These are phyloP conservation scores for Chaetogeoica ovagalla DNA, from an alignment of 2,888 invertebrate genomes.

Conservation along the genomic window DNA sequence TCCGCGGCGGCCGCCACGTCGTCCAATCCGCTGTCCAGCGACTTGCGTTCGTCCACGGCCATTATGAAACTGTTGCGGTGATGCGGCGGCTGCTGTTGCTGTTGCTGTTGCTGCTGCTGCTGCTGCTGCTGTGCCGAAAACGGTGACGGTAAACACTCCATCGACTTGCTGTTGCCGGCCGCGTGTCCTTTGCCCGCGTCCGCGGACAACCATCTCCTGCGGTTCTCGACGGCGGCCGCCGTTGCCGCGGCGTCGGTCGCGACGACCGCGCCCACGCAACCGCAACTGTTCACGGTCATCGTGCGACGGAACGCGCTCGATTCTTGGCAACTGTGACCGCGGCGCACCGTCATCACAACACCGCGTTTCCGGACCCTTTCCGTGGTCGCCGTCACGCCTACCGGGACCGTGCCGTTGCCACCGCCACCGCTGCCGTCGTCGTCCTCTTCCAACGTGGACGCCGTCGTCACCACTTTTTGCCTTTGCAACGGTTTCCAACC, in stretches of 20 bases:
- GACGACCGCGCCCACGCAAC: not conserved
- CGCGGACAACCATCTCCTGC: conserved; percentile 58
- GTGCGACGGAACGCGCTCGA: conserved; percentile 37
- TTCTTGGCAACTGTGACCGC: conserved; percentile 52
- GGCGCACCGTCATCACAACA: conserved; percentile 16
- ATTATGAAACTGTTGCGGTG: conserved; percentile 36
- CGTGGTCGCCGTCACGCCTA: conserved; percentile 5
- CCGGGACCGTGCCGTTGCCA: not conserved
- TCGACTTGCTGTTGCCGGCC: conserved; percentile 64
- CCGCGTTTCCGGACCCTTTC: conserved; percentile 45
- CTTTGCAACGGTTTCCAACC: conserved; percentile 24
- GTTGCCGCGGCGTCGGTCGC: not conserved
- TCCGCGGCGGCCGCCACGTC: conserved; percentile 59
- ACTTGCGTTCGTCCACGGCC: conserved; percentile 52
- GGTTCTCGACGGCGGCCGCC: conserved; percentile 59
- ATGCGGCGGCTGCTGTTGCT: not conserved
- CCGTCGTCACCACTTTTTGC: conserved; percentile 30
- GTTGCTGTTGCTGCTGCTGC: conserved; percentile 55
- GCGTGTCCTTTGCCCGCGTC: conserved; percentile 62
- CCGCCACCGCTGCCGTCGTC: conserved; percentile 53
- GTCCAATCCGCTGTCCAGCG: conserved; percentile 63
- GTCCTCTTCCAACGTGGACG: conserved; percentile 16
- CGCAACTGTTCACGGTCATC: conserved; percentile 67
- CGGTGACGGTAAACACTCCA: conserved; percentile 67
- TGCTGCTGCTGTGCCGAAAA: not conserved